Evolutionary conservation across 1,140 invertebrate genomes (phyloP), one percentile per base, ranked within the genome.

Genomic region (Camponotus pennsylvanicus): DNA sequence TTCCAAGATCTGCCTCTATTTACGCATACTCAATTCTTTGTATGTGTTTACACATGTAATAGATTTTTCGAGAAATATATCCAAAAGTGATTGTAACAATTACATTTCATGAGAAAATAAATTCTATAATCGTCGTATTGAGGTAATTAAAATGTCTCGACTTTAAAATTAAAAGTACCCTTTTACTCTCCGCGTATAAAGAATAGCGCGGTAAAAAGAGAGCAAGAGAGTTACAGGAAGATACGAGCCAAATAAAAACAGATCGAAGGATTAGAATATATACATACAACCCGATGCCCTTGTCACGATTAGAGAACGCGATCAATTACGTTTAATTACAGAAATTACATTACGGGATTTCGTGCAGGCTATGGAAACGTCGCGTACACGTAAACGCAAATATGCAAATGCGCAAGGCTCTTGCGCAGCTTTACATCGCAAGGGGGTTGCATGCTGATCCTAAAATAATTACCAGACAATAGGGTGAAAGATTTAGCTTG

Each of bases 291-390:
- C n/a, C 37, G 13, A n/a, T 71, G 55, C 18, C 69, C 69, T 75
- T 15, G 69, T 83, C 69, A 37, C 69, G 69, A 83, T 63, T 34
- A 27, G 69, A 75, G 79, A 34, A 61, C 69, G 69, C 69, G 79
- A 83, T 83, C 79, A 63, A 63, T 83, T 69, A 70, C 49, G 21
- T 37, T 83, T 83, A 83, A 83, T 83, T 73, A 45, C 79, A 45
- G 69, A 75, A 83, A 59, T 80, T 70, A 80, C 52, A 34, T 80
- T 69, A 57, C 37, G 18, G 49, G 78, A 80, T 63, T 63, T 73
- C 69, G 69, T 73, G 79, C 67, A 9, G 21, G 34, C 27, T n/a
- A 7, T 7, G 27, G 40, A 57, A 73, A 57, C 64, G 64, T 78
- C 57, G 59, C 59, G 40, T 45, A 49, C 40, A 49, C 66, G 78